Conservation (phyloP, 2,113 vertebrate genomes). For the Naja naja region DNA sequence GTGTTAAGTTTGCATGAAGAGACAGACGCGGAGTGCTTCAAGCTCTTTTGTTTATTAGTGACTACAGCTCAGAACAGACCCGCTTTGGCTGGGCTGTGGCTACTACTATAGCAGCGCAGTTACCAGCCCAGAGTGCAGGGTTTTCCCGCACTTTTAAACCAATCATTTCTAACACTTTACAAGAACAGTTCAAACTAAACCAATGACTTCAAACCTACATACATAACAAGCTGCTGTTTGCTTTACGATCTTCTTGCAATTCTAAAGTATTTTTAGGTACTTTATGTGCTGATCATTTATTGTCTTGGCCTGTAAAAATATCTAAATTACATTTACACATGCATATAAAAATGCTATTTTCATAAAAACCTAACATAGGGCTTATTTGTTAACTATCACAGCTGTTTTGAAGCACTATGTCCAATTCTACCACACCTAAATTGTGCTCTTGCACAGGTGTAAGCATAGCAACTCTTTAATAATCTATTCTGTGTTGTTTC, state of each 20-base stretch:
- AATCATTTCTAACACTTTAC: too few species aligned
- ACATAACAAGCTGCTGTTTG: too few species aligned
- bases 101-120: too few species aligned
- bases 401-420: not conserved
- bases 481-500: not conserved
- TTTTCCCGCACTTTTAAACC: too few species aligned
- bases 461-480: not conserved
- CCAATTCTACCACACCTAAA: not conserved
- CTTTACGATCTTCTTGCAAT: not conserved
- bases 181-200: too few species aligned
- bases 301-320: not conserved
- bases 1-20: too few species aligned
- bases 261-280: not conserved
- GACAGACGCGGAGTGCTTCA: too few species aligned
- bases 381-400: not conserved
- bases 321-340: not conserved
- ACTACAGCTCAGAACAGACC: too few species aligned
- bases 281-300: not conserved
- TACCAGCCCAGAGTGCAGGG: too few species aligned
- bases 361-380: not conserved
- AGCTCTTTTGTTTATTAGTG: too few species aligned
- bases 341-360: not conserved
- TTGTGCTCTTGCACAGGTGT: not conserved
- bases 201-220: too few species aligned
- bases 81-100: too few species aligned